These are phyloP conservation scores for Phylloscopus whistleri DNA, from an alignment of 2,113 vertebrate species.

Conservation along the genomic window DNA sequence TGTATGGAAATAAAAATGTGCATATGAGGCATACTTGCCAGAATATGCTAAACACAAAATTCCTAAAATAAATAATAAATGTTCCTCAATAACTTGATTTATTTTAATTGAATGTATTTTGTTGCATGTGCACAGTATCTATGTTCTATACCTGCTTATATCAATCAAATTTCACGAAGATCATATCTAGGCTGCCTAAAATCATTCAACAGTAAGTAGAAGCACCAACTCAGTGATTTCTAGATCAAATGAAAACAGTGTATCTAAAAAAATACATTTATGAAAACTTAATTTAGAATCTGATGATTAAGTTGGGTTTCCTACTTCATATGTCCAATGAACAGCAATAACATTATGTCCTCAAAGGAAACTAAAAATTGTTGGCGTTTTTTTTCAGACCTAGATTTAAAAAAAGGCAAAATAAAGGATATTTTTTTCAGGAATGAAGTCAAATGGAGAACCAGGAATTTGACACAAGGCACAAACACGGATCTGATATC, in stretches of 20 bases:
- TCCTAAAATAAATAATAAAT: background rate
- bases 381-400: background rate
- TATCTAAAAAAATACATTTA: background rate
- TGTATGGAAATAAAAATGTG: slow-evolving; percentile 52
- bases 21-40: background rate
- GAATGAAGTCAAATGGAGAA: background rate
- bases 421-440: background rate
- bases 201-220: background rate
- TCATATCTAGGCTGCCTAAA: background rate
- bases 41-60: background rate
- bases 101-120: background rate
- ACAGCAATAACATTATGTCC: background rate
- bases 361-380: background rate
- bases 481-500: slow-evolving; percentile 42
- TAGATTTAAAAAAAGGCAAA: background rate
- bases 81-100: background rate
- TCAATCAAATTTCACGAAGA: background rate
- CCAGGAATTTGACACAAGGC: background rate
- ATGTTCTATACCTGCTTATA: background rate
- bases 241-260: background rate
- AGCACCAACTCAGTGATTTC: background rate
- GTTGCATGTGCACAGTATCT: background rate
- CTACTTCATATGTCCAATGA: background rate
- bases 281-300: background rate
- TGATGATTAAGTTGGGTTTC: background rate